Evolutionary conservation across 2,888 invertebrate genomes (phyloP).

Genomic region (Eledona agricola): DNA sequence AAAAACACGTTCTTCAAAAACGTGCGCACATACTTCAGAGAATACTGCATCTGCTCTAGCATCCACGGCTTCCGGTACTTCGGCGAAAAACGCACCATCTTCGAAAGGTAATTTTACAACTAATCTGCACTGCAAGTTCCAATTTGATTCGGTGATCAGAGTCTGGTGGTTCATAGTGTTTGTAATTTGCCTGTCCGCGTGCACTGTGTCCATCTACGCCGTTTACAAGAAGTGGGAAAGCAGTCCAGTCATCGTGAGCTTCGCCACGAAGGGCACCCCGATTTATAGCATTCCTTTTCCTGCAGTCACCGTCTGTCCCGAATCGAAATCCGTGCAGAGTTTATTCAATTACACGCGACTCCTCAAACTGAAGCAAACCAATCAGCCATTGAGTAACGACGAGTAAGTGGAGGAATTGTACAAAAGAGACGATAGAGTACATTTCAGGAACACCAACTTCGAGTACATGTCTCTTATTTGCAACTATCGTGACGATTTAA

Average conservation of each 20-base stretch:
- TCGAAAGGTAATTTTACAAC: conserved; percentile 46
- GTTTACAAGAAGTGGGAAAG: conserved; percentile 76
- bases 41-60: conserved; percentile 51
- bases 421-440: conserved; percentile 8
- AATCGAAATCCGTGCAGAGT: conserved; percentile 59
- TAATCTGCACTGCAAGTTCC: neutral
- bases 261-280: conserved; percentile 41
- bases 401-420: conserved; percentile 63
- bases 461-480: conserved; percentile 68
- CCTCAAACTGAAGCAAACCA: conserved; percentile 57
- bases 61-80: conserved; percentile 54
- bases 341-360: conserved; percentile 71
- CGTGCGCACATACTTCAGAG: conserved; percentile 49
- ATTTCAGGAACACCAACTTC: conserved; percentile 61
- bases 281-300: conserved; percentile 44
- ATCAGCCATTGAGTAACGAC: conserved; percentile 60
- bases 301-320: conserved; percentile 44
- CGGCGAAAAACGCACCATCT: conserved; percentile 50
- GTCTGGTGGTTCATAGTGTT: conserved; percentile 74
- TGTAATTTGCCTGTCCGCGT: conserved; percentile 68
- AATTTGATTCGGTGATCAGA: conserved; percentile 58
- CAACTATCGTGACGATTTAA: conserved; percentile 63
- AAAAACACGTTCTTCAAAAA: conserved; percentile 42
- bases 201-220: conserved; percentile 68
- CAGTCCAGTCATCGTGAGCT: conserved; percentile 43